Conservation (phyloP, 2,888 invertebrate species). For the Timandra comae region DNA sequence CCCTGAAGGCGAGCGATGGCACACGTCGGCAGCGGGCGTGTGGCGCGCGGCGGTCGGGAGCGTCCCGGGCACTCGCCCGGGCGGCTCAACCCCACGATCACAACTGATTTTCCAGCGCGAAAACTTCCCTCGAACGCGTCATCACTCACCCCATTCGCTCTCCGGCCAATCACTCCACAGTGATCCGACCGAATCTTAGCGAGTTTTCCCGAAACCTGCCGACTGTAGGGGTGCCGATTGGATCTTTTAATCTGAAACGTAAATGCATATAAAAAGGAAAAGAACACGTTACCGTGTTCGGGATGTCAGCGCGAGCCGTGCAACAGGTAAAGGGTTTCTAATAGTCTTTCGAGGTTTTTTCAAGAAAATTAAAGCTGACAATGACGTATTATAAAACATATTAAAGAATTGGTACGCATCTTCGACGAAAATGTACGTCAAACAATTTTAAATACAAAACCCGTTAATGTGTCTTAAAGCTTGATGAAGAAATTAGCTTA, state of each 20-base stretch:
- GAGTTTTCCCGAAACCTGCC: slow-evolving; percentile 47
- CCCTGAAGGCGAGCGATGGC: slow-evolving; percentile 44
- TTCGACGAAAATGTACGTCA: no score
- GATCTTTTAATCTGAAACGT: slow-evolving; percentile 75
- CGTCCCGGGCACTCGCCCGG: slow-evolving; percentile 52
- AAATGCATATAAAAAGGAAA: slow-evolving; percentile 73
- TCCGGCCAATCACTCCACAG: slow-evolving; percentile 49
- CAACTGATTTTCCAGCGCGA: slow-evolving; percentile 70
- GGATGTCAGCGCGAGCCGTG: slow-evolving; percentile 49
- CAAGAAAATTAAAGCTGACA: no score
- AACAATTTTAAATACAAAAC: slow-evolving; percentile 37
- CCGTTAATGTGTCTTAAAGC: no score
- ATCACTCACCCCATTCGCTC: slow-evolving; percentile 61
- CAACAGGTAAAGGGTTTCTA: slow-evolving; percentile 73
- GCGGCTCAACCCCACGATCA: slow-evolving; percentile 54
- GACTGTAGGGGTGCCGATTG: slow-evolving; percentile 65
- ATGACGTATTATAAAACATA: no score
- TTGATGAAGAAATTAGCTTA: slow-evolving; percentile 3
- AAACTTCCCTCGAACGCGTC: slow-evolving; percentile 72
- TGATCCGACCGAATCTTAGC: slow-evolving; percentile 42
- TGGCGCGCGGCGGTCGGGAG: slow-evolving; percentile 38
- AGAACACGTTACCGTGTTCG: slow-evolving; percentile 46
- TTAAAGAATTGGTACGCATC: no score
- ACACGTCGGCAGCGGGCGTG: slow-evolving; percentile 26
- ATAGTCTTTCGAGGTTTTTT: no score